These are phyloP conservation scores for Tortrix viridana DNA, from an alignment of 2,888 invertebrate genomes.

Conservation along the genomic window DNA sequence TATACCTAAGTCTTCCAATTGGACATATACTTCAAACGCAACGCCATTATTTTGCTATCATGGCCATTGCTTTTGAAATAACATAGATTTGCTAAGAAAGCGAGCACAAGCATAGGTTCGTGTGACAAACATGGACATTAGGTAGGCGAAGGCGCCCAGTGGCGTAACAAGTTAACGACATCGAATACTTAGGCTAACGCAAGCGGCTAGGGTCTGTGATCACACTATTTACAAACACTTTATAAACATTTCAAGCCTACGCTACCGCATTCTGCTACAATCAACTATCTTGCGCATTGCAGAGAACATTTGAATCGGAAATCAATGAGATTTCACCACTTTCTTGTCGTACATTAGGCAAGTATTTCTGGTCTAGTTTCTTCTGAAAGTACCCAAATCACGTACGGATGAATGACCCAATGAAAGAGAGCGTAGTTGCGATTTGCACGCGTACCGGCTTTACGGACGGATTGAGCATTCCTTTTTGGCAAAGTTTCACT, in stretches of 20 bases:
- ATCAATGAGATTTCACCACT: slow-evolving; percentile 53
- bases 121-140: slow-evolving; percentile 55
- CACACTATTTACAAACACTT: slow-evolving; percentile 52
- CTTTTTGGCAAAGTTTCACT: slow-evolving; percentile 61
- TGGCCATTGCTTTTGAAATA: slow-evolving; percentile 31
- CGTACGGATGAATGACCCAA: slow-evolving; percentile 61
- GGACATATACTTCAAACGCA: slow-evolving; percentile 11
- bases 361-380: slow-evolving; percentile 53
- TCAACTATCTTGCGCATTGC: not conserved
- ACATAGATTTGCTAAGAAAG: slow-evolving; percentile 32
- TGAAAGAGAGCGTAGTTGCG: slow-evolving; percentile 49
- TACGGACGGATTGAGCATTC: slow-evolving; percentile 54
- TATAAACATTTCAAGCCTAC: slow-evolving; percentile 46
- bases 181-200: slow-evolving; percentile 47
- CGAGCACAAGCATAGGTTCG: slow-evolving; percentile 36
- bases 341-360: slow-evolving; percentile 58
- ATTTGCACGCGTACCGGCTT: slow-evolving; percentile 46
- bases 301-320: slow-evolving; percentile 41
- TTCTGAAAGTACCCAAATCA: slow-evolving; percentile 61
- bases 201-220: slow-evolving; percentile 56
- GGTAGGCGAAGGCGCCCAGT: slow-evolving; percentile 43
- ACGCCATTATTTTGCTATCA: slow-evolving; percentile 35
- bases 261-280: slow-evolving; percentile 56
- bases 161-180: slow-evolving; percentile 52
- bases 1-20: slow-evolving; percentile 21